Conservation (phyloP, 2,797 vertebrate genomes). For the Lacerta bilineata region DNA sequence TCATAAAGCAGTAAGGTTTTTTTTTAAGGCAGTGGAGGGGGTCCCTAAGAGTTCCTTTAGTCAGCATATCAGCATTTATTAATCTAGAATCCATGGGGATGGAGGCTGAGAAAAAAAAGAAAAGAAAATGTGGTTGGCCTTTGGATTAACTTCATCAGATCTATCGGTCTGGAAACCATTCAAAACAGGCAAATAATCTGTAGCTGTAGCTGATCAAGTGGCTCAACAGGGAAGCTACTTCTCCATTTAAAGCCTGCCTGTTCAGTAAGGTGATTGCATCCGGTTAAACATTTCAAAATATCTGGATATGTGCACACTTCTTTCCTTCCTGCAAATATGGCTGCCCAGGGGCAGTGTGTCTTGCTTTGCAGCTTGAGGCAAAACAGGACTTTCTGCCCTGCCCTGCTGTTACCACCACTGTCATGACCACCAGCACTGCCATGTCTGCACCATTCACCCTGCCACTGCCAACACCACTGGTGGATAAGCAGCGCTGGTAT, state of each 20-base stretch:
- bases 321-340: background rate
- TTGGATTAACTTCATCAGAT: background rate
- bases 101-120: conserved; percentile 7
- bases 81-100: conserved; percentile 47
- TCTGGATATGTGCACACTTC: background rate
- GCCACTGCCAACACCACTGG: no score
- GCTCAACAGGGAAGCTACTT: background rate
- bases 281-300: background rate
- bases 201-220: background rate
- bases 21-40: background rate
- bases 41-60: conserved; percentile 34
- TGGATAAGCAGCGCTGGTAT: no score
- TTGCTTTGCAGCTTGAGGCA: background rate
- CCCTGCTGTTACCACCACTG: no score
- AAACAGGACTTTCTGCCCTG: background rate
- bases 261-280: background rate
- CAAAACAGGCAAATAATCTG: background rate
- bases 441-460: no score
- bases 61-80: conserved; percentile 44
- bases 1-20: background rate
- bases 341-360: background rate
- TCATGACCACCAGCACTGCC: no score
- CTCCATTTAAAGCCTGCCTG: background rate
- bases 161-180: background rate
- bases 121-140: background rate